phyloP scores from a whole-genome alignment of 2,797 vertebrate species.

The Euthynnus affinis region DNA sequence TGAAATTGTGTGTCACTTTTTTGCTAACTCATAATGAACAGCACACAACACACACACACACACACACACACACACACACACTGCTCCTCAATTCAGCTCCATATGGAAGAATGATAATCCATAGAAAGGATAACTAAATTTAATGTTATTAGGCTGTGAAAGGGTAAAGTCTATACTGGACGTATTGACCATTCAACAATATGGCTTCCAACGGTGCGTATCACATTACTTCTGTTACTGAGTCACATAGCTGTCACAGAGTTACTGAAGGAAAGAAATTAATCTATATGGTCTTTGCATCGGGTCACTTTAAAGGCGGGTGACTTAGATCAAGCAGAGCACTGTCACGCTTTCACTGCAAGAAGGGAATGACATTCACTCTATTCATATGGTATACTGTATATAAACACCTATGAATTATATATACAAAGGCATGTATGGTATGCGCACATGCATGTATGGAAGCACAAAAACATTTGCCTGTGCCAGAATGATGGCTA shows the following conservation, averaged over 20 bases:
- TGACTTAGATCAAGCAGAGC: conserved; percentile 7
- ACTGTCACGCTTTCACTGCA: conserved; percentile 1
- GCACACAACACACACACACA: not conserved
- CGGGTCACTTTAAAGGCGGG: conserved; percentile 6
- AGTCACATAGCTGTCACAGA: conserved; percentile 29
- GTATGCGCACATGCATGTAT: not conserved
- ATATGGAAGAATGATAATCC: conserved; percentile 17
- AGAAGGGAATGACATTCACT: not conserved
- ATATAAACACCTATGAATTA: not conserved
- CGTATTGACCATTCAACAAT: conserved; percentile 19
- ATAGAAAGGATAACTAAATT: not conserved
- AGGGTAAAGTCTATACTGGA: conserved; percentile 21
- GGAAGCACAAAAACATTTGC: not conserved
- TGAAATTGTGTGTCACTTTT: no score
- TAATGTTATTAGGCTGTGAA: conserved; percentile 37
- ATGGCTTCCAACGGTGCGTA: conserved; percentile 14
- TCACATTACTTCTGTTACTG: conserved; percentile 10
- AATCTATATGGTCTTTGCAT: conserved; percentile 35
- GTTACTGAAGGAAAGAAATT: conserved; percentile 24
- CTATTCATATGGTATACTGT: not conserved
- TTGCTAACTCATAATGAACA: no score
- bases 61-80: not conserved
- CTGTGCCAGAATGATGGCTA: not conserved
- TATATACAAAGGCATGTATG: not conserved
- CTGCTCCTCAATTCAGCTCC: not conserved